Percentiles rank a stretch among this genome's conserved stretches.
These are phyloP conservation scores for Lacerta bilineata DNA, from an alignment of 2,797 vertebrate species.

Conservation along the genomic window DNA sequence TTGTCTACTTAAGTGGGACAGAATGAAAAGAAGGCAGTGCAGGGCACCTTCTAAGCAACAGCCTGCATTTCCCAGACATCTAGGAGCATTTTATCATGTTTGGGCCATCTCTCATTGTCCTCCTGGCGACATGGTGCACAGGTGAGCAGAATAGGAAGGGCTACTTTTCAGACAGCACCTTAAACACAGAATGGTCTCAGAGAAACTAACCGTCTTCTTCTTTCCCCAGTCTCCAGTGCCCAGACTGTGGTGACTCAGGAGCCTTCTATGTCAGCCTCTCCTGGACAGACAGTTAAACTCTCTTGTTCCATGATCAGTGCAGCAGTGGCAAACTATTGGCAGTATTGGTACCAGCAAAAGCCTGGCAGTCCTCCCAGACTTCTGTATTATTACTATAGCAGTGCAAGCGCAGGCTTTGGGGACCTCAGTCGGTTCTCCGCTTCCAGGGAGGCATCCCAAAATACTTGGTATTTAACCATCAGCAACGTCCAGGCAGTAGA, in stretches of 20 bases:
- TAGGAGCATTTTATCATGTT: not conserved
- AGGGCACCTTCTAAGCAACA: not conserved
- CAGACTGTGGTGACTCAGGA: slow-evolving; percentile 7
- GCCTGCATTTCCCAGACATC: not conserved
- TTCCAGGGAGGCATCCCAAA: not conserved
- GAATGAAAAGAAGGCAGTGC: not conserved
- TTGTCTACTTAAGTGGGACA: too few species aligned
- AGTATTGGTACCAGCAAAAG: not conserved
- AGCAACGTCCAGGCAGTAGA: not conserved
- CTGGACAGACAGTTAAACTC: not conserved
- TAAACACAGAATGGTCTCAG: not conserved
- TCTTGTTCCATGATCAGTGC: not conserved
- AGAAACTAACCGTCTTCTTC: not conserved
- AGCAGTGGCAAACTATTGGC: fast-evolving
- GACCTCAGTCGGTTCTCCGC: not conserved
- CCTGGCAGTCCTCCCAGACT: not conserved
- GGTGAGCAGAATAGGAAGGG: not conserved
- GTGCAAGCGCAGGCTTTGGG: not conserved
- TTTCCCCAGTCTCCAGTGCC: not conserved
- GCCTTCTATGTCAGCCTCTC: fast-evolving
- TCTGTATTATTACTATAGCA: not conserved
- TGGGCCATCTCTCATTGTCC: not conserved
- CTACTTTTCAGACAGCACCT: not conserved
- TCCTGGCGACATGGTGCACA: not conserved
- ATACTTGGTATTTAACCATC: not conserved